Evolutionary conservation across 2,888 invertebrate species (phyloP).

Genomic region (Trichogramma dendrolimi): DNA sequence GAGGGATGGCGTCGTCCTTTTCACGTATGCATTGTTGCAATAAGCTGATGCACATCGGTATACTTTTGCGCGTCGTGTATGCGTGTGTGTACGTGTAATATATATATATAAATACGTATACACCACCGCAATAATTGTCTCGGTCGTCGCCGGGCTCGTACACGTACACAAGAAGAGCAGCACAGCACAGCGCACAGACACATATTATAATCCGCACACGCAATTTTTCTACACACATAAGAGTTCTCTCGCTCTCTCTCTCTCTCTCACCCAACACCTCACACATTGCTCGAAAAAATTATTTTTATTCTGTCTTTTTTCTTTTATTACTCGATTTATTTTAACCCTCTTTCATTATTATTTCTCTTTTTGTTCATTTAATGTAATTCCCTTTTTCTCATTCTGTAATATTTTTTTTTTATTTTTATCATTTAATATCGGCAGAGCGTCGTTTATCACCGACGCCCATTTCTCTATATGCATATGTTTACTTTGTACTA

Average conservation of each 20-base stretch:
- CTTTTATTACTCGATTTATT: constrained; percentile 12
- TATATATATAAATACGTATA: too few relatives aligned
- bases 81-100: background rate
- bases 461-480: constrained; percentile 15
- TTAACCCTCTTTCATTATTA: background rate
- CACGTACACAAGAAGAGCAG: too few relatives aligned
- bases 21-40: too few relatives aligned
- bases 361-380: constrained; percentile 8
- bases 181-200: too few relatives aligned
- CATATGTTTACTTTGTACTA: constrained; percentile 53
- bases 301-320: constrained; percentile 24
- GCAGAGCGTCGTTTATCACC: background rate
- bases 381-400: constrained; percentile 31
- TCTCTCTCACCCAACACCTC: too few relatives aligned
- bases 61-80: background rate
- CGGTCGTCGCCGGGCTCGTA: too few relatives aligned
- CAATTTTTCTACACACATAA: too few relatives aligned
- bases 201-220: too few relatives aligned
- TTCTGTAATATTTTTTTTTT: constrained; percentile 5
- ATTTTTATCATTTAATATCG: constrained; percentile 1
- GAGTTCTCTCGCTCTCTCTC: too few relatives aligned
- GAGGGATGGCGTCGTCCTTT: too few relatives aligned
- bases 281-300: background rate
- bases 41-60: too few relatives aligned
- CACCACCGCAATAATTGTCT: too few relatives aligned